phyloP scores from a whole-genome alignment of 2,113 vertebrate species.

The Mastomys coucha region DNA sequence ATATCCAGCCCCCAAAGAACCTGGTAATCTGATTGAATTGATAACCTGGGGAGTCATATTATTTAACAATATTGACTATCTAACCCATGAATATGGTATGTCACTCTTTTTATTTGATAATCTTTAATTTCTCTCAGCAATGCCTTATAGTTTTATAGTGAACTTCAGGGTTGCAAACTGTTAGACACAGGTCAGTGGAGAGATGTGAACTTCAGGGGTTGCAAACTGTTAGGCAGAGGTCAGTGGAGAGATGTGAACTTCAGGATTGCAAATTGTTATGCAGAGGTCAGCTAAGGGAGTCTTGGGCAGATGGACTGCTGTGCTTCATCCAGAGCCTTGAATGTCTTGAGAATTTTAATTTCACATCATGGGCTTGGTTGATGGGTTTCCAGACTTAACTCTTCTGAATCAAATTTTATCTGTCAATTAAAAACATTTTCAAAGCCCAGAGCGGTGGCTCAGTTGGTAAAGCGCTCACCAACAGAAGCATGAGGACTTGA shows the following conservation, averaged over 20 bases:
- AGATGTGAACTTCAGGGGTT: background rate
- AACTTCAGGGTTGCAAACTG: background rate
- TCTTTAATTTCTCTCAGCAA: background rate
- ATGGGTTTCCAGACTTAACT: constrained; percentile 2
- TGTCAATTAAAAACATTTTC: background rate
- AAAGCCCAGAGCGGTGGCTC: background rate
- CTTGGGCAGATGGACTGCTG: background rate
- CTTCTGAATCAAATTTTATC: background rate
- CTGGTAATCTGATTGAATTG: background rate
- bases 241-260: background rate
- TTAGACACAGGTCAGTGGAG: background rate
- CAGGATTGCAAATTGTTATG: background rate
- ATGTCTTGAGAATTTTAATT: background rate
- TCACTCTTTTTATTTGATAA: background rate
- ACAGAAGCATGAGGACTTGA: background rate
- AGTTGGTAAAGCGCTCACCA: background rate
- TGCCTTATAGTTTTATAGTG: background rate
- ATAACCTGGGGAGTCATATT: background rate
- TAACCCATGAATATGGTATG: background rate
- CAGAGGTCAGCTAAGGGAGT: background rate
- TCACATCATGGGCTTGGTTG: background rate
- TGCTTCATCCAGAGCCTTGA: background rate
- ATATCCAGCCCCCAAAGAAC: background rate
- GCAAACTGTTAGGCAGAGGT: background rate
- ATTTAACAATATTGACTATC: background rate